Percentiles rank a stretch among this genome's conserved stretches.
phyloP scores from a whole-genome alignment of 1,140 invertebrate genomes.

The Drosophila tsacasi region DNA sequence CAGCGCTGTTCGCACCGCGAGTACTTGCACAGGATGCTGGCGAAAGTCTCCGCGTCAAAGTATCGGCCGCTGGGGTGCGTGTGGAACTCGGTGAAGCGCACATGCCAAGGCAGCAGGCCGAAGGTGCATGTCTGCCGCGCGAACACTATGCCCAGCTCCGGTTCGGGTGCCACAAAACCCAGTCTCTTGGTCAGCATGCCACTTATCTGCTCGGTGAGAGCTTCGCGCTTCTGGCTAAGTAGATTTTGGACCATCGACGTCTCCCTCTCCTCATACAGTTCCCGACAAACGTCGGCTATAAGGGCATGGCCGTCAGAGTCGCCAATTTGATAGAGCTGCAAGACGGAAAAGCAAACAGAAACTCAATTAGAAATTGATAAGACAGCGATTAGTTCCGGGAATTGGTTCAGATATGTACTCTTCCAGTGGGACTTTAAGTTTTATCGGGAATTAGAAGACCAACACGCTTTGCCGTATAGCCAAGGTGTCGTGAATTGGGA shows the following conservation, averaged over 20 bases:
- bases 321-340: constrained; percentile 68
- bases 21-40: constrained; percentile 72
- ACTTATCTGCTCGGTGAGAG: constrained; percentile 58
- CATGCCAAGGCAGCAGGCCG: constrained; percentile 79
- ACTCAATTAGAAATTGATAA: constrained; percentile 49
- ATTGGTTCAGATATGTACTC: constrained; percentile 10
- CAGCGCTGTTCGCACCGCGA: constrained; percentile 82
- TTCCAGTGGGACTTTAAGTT: background rate
- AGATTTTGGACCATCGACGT: constrained; percentile 54
- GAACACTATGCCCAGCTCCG: constrained; percentile 76
- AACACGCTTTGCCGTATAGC: background rate
- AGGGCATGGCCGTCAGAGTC: constrained; percentile 66
- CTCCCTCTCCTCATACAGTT: constrained; percentile 57
- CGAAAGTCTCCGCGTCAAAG: constrained; percentile 66
- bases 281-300: constrained; percentile 74
- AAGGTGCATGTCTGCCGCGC: constrained; percentile 66
- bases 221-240: constrained; percentile 56
- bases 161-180: constrained; percentile 57
- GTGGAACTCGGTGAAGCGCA: constrained; percentile 80
- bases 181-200: constrained; percentile 53
- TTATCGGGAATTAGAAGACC: background rate
- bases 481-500: background rate
- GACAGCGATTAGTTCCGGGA: constrained; percentile 37
- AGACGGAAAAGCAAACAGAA: background rate
- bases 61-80: constrained; percentile 60